Base-by-base conservation (phyloP, 2,888 invertebrate species). In the Netelia melanura region DNA sequence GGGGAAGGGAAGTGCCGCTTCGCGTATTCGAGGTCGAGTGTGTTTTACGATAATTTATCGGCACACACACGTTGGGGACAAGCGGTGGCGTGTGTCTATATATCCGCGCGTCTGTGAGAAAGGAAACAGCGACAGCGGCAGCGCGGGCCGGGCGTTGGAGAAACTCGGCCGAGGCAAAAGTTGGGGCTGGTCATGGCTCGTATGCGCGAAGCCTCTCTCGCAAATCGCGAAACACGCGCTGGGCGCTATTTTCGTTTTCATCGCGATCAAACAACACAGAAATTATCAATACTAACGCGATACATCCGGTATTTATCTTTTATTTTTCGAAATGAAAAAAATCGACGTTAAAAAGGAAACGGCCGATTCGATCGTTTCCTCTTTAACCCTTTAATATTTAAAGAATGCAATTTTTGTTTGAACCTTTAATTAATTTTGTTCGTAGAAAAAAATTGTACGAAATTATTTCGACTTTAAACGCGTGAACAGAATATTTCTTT, bases 171-270 rank as follows among this genome's bases (percentile, higher is more conserved):
- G 80, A 65, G 65, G 43, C 70, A 38, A 52, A 71, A 71, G 78
- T 85, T 85, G 82, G 68, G 85, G 85, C 58, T 85, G 85, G 85
- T 85, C 85, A 79, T 79, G 81, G 75, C 43, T 54, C 14, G 17
- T 21, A 14, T 23, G 62, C 61, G 38, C 21, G 71, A 65, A 58
- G 6, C 38, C 38, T 38, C 44, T 65, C 80, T 61, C 68, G 43
- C 70, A 70, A 71, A 85, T 82, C 75, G 56, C 70, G 43, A 77
- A 77, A 62, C 67, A 61, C 52, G 14, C 58, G 21, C 70, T 44
- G 3, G 23, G n/a, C 56, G 8, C 21, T 56, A 56, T 56, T 56
- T 62, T 62, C 14, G 10, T 25, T 62, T 62, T 25, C 25, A 11
- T 62, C 48, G 48, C 48, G 48, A 48, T 48, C 3, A 14, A 48